phyloP scores from a whole-genome alignment of 2,888 invertebrate species.

The Punctoribates punctum region DNA sequence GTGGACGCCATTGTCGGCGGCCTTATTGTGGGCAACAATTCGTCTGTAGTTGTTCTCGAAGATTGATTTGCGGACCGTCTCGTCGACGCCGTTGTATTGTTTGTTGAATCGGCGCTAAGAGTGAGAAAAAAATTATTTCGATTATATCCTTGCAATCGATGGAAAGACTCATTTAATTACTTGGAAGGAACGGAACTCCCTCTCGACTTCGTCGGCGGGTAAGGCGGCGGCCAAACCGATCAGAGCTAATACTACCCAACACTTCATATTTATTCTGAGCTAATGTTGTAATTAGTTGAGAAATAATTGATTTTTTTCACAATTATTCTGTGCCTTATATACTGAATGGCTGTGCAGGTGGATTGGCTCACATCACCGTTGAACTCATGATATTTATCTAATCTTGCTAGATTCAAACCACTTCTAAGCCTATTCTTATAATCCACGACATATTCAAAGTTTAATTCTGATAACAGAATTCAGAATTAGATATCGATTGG shows the following conservation, averaged over 20 bases:
- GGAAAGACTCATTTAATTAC: background rate
- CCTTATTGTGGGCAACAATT: conserved; percentile 33
- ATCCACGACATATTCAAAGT: too few relatives aligned
- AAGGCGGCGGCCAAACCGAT: conserved; percentile 36
- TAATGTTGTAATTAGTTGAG: background rate
- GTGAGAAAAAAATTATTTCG: background rate
- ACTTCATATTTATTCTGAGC: conserved; percentile 34
- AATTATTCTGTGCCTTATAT: background rate
- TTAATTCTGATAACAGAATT: too few relatives aligned
- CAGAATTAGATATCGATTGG: too few relatives aligned
- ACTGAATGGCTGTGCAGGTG: background rate
- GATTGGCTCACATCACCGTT: background rate
- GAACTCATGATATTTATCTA: background rate
- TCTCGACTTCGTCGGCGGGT: conserved; percentile 36
- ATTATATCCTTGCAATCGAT: background rate
- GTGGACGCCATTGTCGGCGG: conserved; percentile 18
- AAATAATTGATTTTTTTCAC: background rate
- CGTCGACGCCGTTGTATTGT: background rate
- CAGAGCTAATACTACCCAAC: conserved; percentile 36
- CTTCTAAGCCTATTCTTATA: too few relatives aligned
- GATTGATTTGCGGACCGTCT: conserved; percentile 38
- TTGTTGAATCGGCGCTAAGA: background rate
- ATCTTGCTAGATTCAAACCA: too few relatives aligned
- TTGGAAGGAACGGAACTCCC: conserved; percentile 43
- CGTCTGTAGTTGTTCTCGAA: conserved; percentile 33